phyloP scores from a whole-genome alignment of 2,797 vertebrate species.

The Poliocrania exsul region DNA sequence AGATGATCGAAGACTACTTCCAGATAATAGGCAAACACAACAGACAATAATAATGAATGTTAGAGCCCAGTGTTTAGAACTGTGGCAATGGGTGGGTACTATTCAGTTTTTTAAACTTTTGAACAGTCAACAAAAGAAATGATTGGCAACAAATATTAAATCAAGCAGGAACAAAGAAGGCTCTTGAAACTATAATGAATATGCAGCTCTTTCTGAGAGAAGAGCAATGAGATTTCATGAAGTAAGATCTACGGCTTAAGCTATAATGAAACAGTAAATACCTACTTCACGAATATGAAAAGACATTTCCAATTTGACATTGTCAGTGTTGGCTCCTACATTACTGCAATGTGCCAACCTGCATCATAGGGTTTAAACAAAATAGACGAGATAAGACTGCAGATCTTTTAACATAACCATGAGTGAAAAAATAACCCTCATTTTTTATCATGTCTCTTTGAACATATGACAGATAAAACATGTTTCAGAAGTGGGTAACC shows the following conservation, averaged over 20 bases:
- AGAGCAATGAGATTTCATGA: not conserved
- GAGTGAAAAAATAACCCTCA: not conserved
- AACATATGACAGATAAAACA: not conserved
- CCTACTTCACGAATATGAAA: not conserved
- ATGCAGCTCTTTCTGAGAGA: not conserved
- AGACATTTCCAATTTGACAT: slow-evolving; percentile 17
- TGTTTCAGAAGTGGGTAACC: not conserved
- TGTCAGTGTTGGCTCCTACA: slow-evolving; percentile 18
- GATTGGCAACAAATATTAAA: slow-evolving; percentile 50
- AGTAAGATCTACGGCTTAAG: slow-evolving; percentile 5
- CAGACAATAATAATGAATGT: not conserved
- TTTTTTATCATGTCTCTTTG: not conserved
- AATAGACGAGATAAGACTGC: slow-evolving; percentile 7
- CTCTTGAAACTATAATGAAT: slow-evolving; percentile 34
- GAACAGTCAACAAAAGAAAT: slow-evolving; percentile 23
- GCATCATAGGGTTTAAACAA: not conserved
- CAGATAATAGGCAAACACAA: not conserved
- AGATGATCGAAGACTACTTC: slow-evolving; percentile 14
- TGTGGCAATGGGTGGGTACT: not conserved
- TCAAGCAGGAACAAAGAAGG: not conserved
- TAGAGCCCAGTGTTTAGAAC: not conserved
- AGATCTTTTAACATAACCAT: slow-evolving; percentile 28
- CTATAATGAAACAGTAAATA: slow-evolving; percentile 29
- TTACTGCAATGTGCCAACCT: slow-evolving; percentile 38
- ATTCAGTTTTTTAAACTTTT: slow-evolving; percentile 4